These are phyloP conservation scores for Schizotus pectinicornis DNA, from an alignment of 2,888 invertebrate species.

Conservation along the genomic window DNA sequence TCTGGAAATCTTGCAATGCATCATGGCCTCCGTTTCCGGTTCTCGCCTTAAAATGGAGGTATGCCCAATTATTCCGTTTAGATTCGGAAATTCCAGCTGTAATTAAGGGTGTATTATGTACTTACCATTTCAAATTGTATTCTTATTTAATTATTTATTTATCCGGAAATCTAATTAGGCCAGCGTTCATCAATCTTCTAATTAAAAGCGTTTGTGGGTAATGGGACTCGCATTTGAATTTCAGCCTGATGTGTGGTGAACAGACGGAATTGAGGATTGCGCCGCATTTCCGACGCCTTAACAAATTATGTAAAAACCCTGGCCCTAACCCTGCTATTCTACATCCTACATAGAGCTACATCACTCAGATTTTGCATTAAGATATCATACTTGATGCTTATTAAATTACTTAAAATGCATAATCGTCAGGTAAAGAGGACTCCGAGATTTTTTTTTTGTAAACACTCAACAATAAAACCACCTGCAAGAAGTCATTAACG, in stretches of 20 bases:
- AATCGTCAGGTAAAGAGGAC: too few relatives aligned
- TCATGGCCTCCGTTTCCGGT: conserved; percentile 47
- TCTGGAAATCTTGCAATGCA: conserved; percentile 45
- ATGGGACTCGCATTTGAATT: conserved; percentile 28
- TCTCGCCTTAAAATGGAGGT: conserved; percentile 43
- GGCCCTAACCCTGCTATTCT: neutral
- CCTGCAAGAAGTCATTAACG: too few relatives aligned
- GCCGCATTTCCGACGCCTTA: conserved; percentile 6
- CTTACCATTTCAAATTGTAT: conserved; percentile 30
- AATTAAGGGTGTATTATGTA: conserved; percentile 26
- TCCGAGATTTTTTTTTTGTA: too few relatives aligned
- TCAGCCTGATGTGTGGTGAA: conserved; percentile 19
- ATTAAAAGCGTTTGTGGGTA: conserved; percentile 31
- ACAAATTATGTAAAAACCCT: neutral
- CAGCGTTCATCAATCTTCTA: conserved; percentile 32
- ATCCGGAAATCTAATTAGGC: conserved; percentile 34
- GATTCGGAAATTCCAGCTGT: conserved; percentile 23
- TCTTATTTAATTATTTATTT: conserved; percentile 36
- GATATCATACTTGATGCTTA: too few relatives aligned
- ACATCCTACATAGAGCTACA: too few relatives aligned
- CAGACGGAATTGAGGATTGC: conserved; percentile 17
- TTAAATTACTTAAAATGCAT: too few relatives aligned
- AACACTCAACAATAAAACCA: too few relatives aligned
- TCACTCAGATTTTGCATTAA: too few relatives aligned
- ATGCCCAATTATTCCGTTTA: conserved; percentile 30